Conservation (phyloP, 2,113 vertebrate genomes). For the Callocephalon fimbriatum region DNA sequence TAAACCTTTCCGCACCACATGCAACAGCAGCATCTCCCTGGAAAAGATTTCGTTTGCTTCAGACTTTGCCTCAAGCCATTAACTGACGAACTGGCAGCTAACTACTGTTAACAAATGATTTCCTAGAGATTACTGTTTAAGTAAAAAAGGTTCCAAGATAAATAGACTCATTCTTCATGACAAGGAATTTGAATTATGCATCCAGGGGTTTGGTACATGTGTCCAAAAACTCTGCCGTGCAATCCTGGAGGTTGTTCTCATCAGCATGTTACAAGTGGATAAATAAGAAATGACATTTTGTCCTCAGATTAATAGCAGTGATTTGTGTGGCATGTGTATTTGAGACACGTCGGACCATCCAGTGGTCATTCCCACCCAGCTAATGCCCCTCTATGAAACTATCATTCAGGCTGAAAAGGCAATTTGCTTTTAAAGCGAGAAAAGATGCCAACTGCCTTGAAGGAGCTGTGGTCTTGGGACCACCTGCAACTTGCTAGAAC, state of each 20-base stretch:
- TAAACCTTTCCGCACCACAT: conserved; percentile 38
- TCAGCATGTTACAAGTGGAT: background rate
- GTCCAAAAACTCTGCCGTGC: background rate
- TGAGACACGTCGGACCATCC: background rate
- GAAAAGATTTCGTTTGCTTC: conserved; percentile 39
- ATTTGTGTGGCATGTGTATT: background rate
- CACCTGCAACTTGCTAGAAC: conserved; percentile 12
- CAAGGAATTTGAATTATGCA: conserved; percentile 55
- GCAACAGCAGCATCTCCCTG: conserved; percentile 24
- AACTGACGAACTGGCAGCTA: conserved; percentile 65
- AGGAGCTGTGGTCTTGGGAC: background rate
- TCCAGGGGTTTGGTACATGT: conserved; percentile 28
- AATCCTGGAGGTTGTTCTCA: conserved; percentile 16
- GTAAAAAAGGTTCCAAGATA: conserved; percentile 70
- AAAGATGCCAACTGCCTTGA: background rate
- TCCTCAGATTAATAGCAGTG: background rate
- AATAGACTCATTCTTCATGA: conserved; percentile 55
- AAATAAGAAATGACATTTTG: background rate
- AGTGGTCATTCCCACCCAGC: background rate
- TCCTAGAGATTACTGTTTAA: conserved; percentile 71
- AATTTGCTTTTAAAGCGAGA: background rate
- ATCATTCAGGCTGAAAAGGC: background rate
- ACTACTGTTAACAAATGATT: conserved; percentile 69
- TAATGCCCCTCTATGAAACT: background rate
- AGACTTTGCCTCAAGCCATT: conserved; percentile 67